Base-by-base conservation (phyloP, 2,113 vertebrate genomes). In the Sinocyclocheilus anophthalmus region DNA sequence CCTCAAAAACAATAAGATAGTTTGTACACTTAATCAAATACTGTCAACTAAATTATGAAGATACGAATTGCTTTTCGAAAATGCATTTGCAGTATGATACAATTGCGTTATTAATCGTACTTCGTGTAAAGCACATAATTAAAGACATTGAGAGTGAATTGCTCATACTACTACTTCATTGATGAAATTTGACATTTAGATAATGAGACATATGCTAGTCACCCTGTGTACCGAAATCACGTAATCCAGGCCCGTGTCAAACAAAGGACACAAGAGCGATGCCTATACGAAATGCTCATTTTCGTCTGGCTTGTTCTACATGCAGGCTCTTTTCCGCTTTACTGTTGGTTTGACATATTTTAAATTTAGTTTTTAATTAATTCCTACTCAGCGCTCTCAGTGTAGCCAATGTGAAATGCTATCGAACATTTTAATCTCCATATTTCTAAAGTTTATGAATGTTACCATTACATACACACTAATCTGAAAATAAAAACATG, bases 161-260 rank as follows among this genome's bases (percentile, higher is more conserved):
- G 69, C 18, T 72, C 16, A 24, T 5, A 13, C 24, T 30, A 26
- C 7, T 9, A 13, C 20, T 1, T 73, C 69, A 30, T 57, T 42
- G 42, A 39, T 61, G 13, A 39, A 45, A 85, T 77, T 33, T 72
- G 69, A 26, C 45, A 24, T 82, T 77, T 57, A 55, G 24, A 53
- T 39, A 10, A 55, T 72, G 61, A 69, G 13, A 33, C 42, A 7
- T 57, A 57, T 14, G 45, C 18, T 39, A 65, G 70, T 10, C 33
- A 70, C 20, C n/a, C 37, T 65, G 14, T 24, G 69, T 24, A 30
- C 39, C 65, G n/a, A 85, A 45, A 65, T 63, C 45, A 45, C 9
- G 2, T 45, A 45, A 45, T 45, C 42, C 42, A 53, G 59, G 78
- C 59, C 78, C 14, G 24, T 81, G 57, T 81, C 37, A 42, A 87